Evolutionary conservation across 1,140 invertebrate species (phyloP), one percentile per base, ranked within the genome.

Genomic region (Dolichoris vasculosae): DNA sequence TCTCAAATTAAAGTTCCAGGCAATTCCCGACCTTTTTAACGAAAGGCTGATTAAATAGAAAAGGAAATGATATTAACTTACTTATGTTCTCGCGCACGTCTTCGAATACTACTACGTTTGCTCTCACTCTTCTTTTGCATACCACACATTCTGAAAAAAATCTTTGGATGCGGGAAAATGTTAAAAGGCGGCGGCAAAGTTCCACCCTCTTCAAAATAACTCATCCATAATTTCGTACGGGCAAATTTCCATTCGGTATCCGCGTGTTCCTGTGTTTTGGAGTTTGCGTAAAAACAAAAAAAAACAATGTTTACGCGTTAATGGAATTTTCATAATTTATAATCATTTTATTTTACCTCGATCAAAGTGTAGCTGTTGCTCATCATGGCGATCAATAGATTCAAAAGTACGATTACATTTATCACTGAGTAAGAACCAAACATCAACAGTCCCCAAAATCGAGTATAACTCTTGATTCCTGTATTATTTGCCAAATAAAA

Each of bases 211-310:
- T 98, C 97, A 93, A 98, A 98, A 91, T 97, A 98, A 87, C 96
- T 97, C 94, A 98, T 96, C 97, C 97, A 98, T 8, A 98, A 90
- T 91, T 97, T 97, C 48, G 96, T 97, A 78, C 97, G 93, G 0
- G 97, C 97, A 91, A 98, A 98, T 92, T 98, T 98, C 97, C 97
- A 98, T 93, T 98, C 97, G 0, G 95, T 96, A 90, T 98, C 97
- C 0, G 97, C 95, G 90, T 97, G 96, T 92, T 97, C 95, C 96
- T 97, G n/a, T 32, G 26, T 76, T 46, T 6, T n/a, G 2, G 2
- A 1, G 35, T 71, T 40, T 26, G 20, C 23, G 8, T 23, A 73
- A 26, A 51, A 51, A 23, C 43, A 46, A 32, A 11, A 35, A 67
- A 32, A 67, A 6, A 8, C 63, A 64, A 30, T 30, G 17, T 67